Percentiles rank a stretch among this genome's conserved stretches.
Conservation (phyloP, 2,113 vertebrate species). For the rat (Rattus norvegicus) region DNA sequence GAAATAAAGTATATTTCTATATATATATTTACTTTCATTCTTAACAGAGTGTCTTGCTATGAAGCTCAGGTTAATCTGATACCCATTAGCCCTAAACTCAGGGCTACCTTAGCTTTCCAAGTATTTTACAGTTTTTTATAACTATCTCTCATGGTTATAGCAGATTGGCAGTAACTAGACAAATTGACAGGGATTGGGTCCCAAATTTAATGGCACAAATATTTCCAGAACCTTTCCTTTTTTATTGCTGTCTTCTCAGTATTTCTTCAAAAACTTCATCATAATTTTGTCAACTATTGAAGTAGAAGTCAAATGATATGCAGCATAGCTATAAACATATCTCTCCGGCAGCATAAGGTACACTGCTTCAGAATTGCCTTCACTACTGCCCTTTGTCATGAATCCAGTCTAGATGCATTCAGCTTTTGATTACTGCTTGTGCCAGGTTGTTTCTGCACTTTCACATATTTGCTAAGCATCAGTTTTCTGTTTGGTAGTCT, state of each 20-base stretch:
- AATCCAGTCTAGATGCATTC: background rate
- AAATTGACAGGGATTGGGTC: background rate
- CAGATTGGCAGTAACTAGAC: background rate
- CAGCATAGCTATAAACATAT: background rate
- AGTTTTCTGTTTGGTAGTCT: background rate
- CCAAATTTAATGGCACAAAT: background rate
- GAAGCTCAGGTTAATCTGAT: background rate
- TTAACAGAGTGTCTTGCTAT: background rate
- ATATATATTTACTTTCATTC: background rate
- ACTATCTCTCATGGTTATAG: background rate
- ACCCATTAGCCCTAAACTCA: background rate
- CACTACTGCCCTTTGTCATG: background rate
- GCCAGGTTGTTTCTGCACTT: background rate
- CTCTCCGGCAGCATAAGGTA: background rate
- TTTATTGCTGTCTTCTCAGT: background rate
- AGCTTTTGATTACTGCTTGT: constrained; percentile 11
- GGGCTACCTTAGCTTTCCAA: background rate
- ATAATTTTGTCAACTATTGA: background rate
- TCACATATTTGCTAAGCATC: background rate
- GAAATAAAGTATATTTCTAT: background rate
- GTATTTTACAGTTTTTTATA: background rate
- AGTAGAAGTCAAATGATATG: background rate
- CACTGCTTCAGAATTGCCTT: background rate
- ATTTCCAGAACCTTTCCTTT: background rate
- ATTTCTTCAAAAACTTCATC: background rate